Conservation (phyloP, 2,888 invertebrate species). For the Saturnia pavonia region DNA sequence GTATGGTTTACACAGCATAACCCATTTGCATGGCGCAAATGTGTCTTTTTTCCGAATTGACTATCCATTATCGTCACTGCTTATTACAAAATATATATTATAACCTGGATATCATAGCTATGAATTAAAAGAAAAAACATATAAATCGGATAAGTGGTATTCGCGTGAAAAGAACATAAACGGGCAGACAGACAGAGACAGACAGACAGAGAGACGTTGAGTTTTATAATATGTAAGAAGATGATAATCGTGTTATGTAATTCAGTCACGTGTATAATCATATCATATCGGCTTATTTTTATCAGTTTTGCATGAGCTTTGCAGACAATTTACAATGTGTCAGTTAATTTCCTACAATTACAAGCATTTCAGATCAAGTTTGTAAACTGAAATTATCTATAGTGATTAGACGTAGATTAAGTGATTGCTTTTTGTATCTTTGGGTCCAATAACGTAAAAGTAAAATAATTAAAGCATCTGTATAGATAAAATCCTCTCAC, state of each 20-base stretch:
- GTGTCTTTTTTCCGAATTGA: too few species aligned
- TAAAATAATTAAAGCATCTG: slow-evolving; percentile 22
- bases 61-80: too few species aligned
- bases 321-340: background rate
- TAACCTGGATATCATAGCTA: too few species aligned
- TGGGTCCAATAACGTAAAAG: slow-evolving; percentile 16
- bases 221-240: too few species aligned
- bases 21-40: too few species aligned
- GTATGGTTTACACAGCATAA: too few species aligned
- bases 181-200: too few species aligned
- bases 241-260: background rate
- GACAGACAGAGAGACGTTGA: too few species aligned
- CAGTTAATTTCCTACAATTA: background rate
- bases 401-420: background rate
- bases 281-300: background rate
- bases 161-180: too few species aligned
- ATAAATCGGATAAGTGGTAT: too few species aligned
- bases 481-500: slow-evolving; percentile 44
- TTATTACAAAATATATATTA: too few species aligned
- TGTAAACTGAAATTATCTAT: background rate
- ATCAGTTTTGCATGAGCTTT: background rate
- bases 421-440: slow-evolving; percentile 9
- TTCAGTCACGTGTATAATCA: background rate
- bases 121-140: too few species aligned
- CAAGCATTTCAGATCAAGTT: background rate